phyloP scores from a whole-genome alignment of 2,888 invertebrate genomes.

The Tachystola acroxantha region DNA sequence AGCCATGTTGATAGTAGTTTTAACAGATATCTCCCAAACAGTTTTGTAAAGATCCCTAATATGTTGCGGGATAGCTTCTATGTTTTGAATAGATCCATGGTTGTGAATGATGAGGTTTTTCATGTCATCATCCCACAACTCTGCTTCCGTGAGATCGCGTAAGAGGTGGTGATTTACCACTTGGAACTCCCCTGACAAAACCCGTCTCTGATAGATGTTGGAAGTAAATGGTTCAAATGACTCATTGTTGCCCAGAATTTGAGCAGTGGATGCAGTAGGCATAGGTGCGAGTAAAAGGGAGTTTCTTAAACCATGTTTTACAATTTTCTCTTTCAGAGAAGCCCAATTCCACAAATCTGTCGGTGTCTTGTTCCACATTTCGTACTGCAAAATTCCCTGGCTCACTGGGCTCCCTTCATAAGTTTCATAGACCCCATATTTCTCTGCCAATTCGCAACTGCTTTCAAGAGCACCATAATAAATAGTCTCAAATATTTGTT shows the following conservation, averaged over 20 bases:
- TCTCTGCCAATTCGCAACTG: conserved; percentile 94
- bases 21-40: conserved; percentile 98
- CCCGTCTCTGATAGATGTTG: conserved; percentile 96
- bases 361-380: conserved; percentile 97
- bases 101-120: conserved; percentile 95
- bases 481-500: conserved; percentile 98
- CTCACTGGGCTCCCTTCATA: conserved; percentile 96
- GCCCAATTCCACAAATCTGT: conserved; percentile 95
- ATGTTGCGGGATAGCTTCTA: conserved; percentile 89
- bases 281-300: conserved; percentile 96
- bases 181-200: conserved; percentile 97
- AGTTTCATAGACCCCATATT: conserved; percentile 91
- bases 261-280: conserved; percentile 99
- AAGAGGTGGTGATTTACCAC: conserved; percentile 97
- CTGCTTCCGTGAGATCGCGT: conserved; percentile 92
- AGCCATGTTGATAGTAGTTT: conserved; percentile 95
- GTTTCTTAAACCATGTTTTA: conserved; percentile 93
- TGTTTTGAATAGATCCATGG: conserved; percentile 95
- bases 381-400: conserved; percentile 96
- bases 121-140: conserved; percentile 97
- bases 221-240: conserved; percentile 99
- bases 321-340: conserved; percentile 88
- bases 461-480: conserved; percentile 98
- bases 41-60: conserved; percentile 95
- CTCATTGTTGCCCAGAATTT: conserved; percentile 99